Percentiles rank a stretch among this genome's conserved stretches.
Evolutionary conservation across 2,797 vertebrate species (phyloP).

Genomic region (Vireo griseus): DNA sequence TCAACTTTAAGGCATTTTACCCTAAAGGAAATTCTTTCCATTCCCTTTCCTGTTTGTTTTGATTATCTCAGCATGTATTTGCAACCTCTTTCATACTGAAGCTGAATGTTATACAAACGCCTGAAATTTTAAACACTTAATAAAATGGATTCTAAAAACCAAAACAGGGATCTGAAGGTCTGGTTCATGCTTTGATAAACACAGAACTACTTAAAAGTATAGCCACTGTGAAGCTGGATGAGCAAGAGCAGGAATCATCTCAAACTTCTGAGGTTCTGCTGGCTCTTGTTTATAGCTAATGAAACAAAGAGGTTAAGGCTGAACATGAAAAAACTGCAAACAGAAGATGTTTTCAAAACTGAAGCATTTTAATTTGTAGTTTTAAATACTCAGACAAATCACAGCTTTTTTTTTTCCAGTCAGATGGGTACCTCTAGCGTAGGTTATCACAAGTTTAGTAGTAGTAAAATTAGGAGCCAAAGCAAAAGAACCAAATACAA

Average conservation of each 20-base stretch:
- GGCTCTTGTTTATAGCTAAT: neutral
- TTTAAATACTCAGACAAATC: neutral
- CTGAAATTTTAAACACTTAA: neutral
- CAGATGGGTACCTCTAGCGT: neutral
- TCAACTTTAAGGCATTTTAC: slow-evolving; percentile 14
- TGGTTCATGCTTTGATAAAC: neutral
- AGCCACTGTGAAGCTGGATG: neutral
- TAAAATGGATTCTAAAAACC: neutral
- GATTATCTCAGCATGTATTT: neutral
- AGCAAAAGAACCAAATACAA: slow-evolving; percentile 26
- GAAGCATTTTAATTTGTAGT: neutral
- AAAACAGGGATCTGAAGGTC: slow-evolving; percentile 21
- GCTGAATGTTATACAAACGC: neutral
- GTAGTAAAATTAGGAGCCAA: slow-evolving; percentile 54
- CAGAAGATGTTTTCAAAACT: neutral
- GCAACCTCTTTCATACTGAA: neutral
- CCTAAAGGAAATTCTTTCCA: slow-evolving; percentile 43
- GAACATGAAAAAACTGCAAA: neutral
- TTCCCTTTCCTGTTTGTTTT: slow-evolving; percentile 14
- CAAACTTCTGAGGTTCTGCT: neutral
- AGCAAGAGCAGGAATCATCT: neutral
- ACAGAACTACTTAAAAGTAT: neutral
- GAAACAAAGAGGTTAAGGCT: neutral
- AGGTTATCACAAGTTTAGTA: slow-evolving; percentile 43
- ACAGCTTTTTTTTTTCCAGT: neutral